Evolutionary conservation across 2,113 vertebrate species (phyloP).

Genomic region (Vireo altiloquus): DNA sequence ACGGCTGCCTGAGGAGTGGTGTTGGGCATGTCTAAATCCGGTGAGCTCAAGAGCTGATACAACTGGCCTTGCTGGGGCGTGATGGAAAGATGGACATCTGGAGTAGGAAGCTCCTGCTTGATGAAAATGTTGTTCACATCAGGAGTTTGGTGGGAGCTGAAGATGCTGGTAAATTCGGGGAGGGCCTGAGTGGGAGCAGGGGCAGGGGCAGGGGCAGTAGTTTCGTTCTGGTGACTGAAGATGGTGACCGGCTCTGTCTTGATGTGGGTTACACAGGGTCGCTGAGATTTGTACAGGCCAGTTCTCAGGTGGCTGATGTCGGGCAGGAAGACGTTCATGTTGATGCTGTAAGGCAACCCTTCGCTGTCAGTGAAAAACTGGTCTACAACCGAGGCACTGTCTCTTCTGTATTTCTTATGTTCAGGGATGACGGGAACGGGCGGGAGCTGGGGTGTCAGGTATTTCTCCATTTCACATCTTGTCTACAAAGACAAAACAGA

Average conservation of each 20-base stretch:
- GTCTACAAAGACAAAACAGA: constrained; percentile 73
- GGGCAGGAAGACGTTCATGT: constrained; percentile 93
- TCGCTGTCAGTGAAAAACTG: constrained; percentile 90
- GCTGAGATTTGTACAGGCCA: constrained; percentile 85
- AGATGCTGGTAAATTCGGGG: constrained; percentile 87
- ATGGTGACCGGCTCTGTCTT: constrained; percentile 86
- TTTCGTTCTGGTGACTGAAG: constrained; percentile 83
- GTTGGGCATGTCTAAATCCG: constrained; percentile 86
- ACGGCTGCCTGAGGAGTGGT: constrained; percentile 76
- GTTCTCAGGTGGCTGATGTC: constrained; percentile 90
- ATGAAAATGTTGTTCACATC: constrained; percentile 83
- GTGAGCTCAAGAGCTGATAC: constrained; percentile 90
- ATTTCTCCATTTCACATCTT: constrained; percentile 94
- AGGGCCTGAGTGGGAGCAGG: constrained; percentile 72
- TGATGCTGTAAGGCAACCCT: constrained; percentile 89
- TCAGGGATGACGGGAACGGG: constrained; percentile 73
- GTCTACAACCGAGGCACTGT: constrained; percentile 83
- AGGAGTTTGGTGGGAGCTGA: constrained; percentile 77
- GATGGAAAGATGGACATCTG: constrained; percentile 80
- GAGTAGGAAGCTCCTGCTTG: constrained; percentile 90
- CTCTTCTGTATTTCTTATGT: constrained; percentile 85
- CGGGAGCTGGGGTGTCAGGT: constrained; percentile 79
- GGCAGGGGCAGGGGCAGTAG: constrained; percentile 62
- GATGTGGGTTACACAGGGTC: constrained; percentile 82
- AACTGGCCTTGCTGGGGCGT: constrained; percentile 86